Evolutionary conservation across 2,888 invertebrate genomes (phyloP), one percentile per base, ranked within the genome.

Genomic region (Emmelina monodactyla): DNA sequence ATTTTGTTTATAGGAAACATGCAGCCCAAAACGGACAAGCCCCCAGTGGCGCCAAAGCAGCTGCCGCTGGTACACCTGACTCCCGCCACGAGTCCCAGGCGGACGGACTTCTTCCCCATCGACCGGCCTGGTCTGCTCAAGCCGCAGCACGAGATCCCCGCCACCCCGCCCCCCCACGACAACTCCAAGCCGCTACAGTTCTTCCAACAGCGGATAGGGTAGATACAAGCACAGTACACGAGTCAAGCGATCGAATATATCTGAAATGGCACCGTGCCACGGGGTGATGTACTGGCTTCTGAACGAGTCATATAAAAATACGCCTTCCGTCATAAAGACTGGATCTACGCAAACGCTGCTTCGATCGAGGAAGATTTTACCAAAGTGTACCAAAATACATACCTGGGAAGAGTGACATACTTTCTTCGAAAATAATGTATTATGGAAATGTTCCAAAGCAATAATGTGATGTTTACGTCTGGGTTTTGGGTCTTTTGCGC

Each of bases 251-350:
- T 34, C 32, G 29, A 47, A 48, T 45, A 45, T 50, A 50, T 58
- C 58, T 54, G 45, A 53, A 58, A 64, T 75, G 76, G 76, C 76
- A 75, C 48, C 41, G 41, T 73, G 78, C 78, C 78, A 78, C 59
- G 59, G 51, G 58, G 56, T 55, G 54, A 54, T 58, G 57, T 50
- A 60, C 62, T 51, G 69, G 53, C 60, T 67, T 63, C 61, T 52
- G 50, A 53, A 47, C 45, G 55, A 63, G 62, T 58, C 60, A 56
- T 58, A 58, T 57, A 63, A 69, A 73, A 69, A 73, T 72, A 72
- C 55, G 59, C 51, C 55, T 53, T 58, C 49, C 53, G 58, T 50
- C 55, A 47, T 55, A 54, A 54, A 45, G 50, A 50, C 19, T 40
- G 42, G 37, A 51, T 52, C 55, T 61, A 58, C 64, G 64, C 53